A percentile compares a stretch with the other conserved stretches of the same genome.
Conservation (phyloP, 2,113 vertebrate genomes). For the sheep (Ovis aries) region DNA sequence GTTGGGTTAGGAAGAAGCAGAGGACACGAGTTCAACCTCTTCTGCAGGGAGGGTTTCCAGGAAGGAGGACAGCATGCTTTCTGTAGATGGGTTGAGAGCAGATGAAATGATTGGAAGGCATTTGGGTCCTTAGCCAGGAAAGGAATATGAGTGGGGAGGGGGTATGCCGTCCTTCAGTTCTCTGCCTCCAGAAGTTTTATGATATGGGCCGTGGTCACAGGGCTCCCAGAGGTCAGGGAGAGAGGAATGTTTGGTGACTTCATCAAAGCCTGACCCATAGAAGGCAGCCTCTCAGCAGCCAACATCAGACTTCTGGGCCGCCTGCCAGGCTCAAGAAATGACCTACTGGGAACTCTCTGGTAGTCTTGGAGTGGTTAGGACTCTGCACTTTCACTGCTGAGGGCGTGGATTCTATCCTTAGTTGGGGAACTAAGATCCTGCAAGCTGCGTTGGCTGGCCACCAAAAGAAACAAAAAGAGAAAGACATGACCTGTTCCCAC, state of each 20-base stretch:
- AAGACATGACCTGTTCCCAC: neutral
- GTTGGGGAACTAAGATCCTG: neutral
- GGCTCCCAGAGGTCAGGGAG: neutral
- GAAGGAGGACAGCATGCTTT: neutral
- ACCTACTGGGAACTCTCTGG: neutral
- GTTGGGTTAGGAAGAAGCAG: neutral
- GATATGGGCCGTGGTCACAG: neutral
- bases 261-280: neutral
- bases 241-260: neutral
- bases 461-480: neutral
- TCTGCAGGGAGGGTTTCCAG: neutral
- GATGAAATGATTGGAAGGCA: neutral
- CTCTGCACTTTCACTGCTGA: neutral
- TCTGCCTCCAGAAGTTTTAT: neutral
- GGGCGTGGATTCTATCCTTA: neutral
- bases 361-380: neutral
- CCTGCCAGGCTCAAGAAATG: neutral
- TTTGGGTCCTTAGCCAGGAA: neutral
- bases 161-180: neutral
- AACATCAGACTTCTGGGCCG: neutral
- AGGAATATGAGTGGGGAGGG: neutral
- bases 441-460: neutral
- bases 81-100: neutral
- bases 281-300: neutral
- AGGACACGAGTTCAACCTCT: neutral